Percentiles rank a stretch among this genome's conserved stretches.
Evolutionary conservation across 2,888 invertebrate genomes (phyloP).

Genomic region (Phortica okadai): DNA sequence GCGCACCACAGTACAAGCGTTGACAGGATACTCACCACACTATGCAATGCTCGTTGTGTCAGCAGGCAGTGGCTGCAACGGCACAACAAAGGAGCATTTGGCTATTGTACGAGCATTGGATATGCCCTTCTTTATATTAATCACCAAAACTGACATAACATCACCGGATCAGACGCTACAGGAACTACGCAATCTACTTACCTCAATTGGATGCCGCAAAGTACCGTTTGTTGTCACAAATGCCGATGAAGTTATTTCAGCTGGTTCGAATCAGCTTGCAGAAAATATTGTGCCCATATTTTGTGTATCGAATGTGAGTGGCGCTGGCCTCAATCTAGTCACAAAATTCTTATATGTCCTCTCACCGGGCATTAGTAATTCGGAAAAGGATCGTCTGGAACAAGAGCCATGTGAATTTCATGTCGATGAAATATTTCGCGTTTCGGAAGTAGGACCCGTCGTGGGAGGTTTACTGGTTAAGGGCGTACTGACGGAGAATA

Average conservation of each 20-base stretch:
- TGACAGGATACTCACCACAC: conserved; percentile 95
- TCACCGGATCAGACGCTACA: conserved; percentile 78
- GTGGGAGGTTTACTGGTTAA: conserved; percentile 90
- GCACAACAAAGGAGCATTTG: conserved; percentile 94
- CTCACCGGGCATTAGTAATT: conserved; percentile 81
- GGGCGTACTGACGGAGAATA: conserved; percentile 92
- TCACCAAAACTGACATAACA: conserved; percentile 95
- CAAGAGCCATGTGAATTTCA: conserved; percentile 90
- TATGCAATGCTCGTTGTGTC: conserved; percentile 92
- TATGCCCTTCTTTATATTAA: conserved; percentile 93
- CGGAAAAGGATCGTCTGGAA: conserved; percentile 84
- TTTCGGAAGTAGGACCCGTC: conserved; percentile 88
- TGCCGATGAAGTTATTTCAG: conserved; percentile 86
- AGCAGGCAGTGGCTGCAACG: conserved; percentile 86
- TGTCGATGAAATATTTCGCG: conserved; percentile 95
- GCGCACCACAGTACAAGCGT: conserved; percentile 94
- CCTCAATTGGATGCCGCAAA: conserved; percentile 81
- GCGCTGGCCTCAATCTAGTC: conserved; percentile 88
- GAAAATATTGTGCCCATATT: conserved; percentile 87
- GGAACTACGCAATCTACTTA: conserved; percentile 81
- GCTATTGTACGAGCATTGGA: conserved; percentile 88
- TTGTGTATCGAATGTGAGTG: conserved; percentile 93
- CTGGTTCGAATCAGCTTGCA: conserved; percentile 81
- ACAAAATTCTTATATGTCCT: conserved; percentile 92
- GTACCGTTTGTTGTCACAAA: conserved; percentile 82